Base-by-base conservation (phyloP, 2,888 invertebrate genomes). In the Gerosis bhagava region DNA sequence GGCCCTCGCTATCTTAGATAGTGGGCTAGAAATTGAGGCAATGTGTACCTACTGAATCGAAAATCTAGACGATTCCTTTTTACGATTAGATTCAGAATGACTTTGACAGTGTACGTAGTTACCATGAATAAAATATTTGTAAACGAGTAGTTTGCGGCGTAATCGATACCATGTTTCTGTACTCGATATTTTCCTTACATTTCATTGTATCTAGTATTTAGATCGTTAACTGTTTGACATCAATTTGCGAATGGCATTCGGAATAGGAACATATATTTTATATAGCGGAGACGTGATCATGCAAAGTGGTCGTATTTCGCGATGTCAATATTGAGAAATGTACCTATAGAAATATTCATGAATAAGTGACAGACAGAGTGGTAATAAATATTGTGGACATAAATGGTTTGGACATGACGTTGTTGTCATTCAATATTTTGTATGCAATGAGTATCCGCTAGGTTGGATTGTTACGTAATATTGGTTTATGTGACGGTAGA, bases 291-390 rank as follows among this genome's bases (percentile, higher is more conserved):
- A 29, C 15, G 34, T 19, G 25, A 64, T 64, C 62, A 64, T 61
- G 59, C 64, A 62, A 62, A 54, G 51, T 54, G 46, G 56, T 62
- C 53, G 62, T 61, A 54, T 59, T 65, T 67, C 62, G 63, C 61
- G 61, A 58, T 61, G 62, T 43, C 51, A 54, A 57, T 62, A 63
- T 76, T 74, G 73, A 70, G 74, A 70, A 69, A 73, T 66, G 63
- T 66, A 71, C 68, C n/a, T n/a, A n/a, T n/a, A 68, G 70, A 75
- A 73, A 74, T 76, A 72, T 74, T 77, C 74, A 71, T 64, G 69
- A 74, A 71, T 70, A 62, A 70, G 66, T 59, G 65, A 63, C 41
- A 47, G 46, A 41, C 32, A n/a, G n/a, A n/a, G 21, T 13, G 59
- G 67, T 29, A 63, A 67, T 70, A 72, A 71, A 71, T 63, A 66